Base-by-base conservation (phyloP, 37 sponge, comb jelly and placozoan genomes). In the Haliclona indistincta region DNA sequence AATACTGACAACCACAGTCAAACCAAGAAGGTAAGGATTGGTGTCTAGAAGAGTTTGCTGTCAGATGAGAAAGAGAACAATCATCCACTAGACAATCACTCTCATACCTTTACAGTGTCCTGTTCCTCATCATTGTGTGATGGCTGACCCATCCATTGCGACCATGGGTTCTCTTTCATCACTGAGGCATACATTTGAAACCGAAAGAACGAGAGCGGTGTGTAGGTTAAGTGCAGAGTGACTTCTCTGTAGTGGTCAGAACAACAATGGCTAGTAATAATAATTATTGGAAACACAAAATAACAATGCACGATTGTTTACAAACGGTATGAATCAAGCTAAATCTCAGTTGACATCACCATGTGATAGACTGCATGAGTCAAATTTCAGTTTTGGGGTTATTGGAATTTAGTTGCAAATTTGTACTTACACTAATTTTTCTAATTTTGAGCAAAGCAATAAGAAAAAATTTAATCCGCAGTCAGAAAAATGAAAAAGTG, bases 41-140 rank as follows among this genome's bases (percentile, higher is more conserved):
- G 99, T 98, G 23, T 98, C 99, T 67, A 98, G 38, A 60, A 98
- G 64, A 28, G 94, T 94, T 71, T 86, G 75, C 94, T 95, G 64
- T 28, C 73, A 62, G 17, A 15, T 10, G 54, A 54, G 15, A 71
- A 53, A 53, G 13, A 71, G 13, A 54, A 28, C 22, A n/a, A 2
- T 38, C 56, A 73, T 61, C 40, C 17, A 15, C 13, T 34, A 5
- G 3, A 7, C 2, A 73, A 23, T 7, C 51, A 70, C 67, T 30
- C 3, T 22, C 55, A 52, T 34, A 91, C 98, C 91, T 98, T 98
- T 6, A 98, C 42, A 26, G 88, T 93, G 76, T 98, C 99, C 56
- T 98, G 88, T 33, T 98, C 99, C 69, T 98, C 94, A 70, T 95
- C 99, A 56, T 77, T 78, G 8, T 68, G 73, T 44, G 89, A 86